phyloP scores from a whole-genome alignment of 2,113 vertebrate species.

The Daboia siamensis region DNA sequence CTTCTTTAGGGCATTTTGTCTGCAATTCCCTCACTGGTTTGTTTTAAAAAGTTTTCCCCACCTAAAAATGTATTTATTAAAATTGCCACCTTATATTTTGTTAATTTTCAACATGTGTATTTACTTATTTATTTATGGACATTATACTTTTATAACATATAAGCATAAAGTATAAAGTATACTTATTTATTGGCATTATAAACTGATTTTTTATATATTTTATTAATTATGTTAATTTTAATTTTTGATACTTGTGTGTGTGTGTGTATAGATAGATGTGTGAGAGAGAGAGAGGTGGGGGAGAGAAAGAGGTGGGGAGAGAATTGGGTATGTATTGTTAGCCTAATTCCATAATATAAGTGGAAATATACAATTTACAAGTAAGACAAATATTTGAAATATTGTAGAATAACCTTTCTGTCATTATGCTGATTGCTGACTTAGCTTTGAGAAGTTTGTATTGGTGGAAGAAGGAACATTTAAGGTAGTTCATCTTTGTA shows the following conservation, averaged over 20 bases:
- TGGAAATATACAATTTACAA: background rate
- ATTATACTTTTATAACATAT: background rate
- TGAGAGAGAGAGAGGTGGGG: too few relatives aligned
- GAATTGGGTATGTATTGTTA: background rate
- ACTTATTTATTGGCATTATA: too few relatives aligned
- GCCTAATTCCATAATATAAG: background rate
- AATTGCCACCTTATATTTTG: background rate
- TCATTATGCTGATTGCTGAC: constrained; percentile 46
- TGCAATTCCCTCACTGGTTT: background rate
- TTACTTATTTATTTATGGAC: too few relatives aligned
- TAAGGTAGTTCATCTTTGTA: constrained; percentile 12
- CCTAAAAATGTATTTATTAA: background rate
- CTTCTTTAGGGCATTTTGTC: background rate
- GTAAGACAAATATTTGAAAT: constrained; percentile 32
- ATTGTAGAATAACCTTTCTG: constrained; percentile 37
- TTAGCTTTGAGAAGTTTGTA: constrained; percentile 36
- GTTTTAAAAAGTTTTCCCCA: background rate
- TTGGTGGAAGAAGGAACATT: constrained; percentile 35
- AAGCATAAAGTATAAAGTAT: too few relatives aligned
- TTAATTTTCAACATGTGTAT: background rate
- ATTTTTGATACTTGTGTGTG: background rate
- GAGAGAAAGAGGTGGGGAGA: too few relatives aligned
- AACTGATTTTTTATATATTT: background rate
- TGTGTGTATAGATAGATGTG: too few relatives aligned
- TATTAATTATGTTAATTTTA: background rate